Conservation (phyloP, 2,113 vertebrate species). For the Entosphenus tridentatus region DNA sequence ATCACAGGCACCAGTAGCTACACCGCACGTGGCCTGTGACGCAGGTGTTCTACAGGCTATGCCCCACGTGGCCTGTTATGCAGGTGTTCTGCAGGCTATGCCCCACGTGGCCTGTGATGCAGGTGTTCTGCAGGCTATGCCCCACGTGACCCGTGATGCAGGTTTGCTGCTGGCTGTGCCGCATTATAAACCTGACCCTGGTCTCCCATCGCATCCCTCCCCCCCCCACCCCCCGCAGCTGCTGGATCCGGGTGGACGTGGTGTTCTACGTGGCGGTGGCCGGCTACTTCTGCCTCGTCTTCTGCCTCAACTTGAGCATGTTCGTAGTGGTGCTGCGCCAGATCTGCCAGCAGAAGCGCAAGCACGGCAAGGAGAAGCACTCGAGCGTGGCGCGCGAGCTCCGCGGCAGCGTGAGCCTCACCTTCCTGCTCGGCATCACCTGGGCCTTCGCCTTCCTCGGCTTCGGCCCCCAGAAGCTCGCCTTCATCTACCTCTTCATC, state of each 20-base stretch:
- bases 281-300: slow-evolving; percentile 32
- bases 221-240: slow-evolving; percentile 25
- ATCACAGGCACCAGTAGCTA: too few species aligned
- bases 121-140: too few species aligned
- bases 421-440: slow-evolving; percentile 49
- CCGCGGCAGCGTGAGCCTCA: slow-evolving; percentile 37
- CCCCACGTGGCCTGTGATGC: too few species aligned
- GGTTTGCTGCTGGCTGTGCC: too few species aligned
- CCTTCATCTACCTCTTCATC: slow-evolving; percentile 45
- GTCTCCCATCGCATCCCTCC: neutral
- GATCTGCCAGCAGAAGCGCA: slow-evolving; percentile 27
- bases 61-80: too few species aligned
- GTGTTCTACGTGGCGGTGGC: slow-evolving; percentile 40
- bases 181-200: too few species aligned
- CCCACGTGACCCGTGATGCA: too few species aligned
- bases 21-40: too few species aligned
- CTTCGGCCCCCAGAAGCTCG: slow-evolving; percentile 27
- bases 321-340: slow-evolving; percentile 46
- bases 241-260: slow-evolving; percentile 37
- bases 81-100: too few species aligned
- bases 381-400: slow-evolving; percentile 26
- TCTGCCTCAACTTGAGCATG: slow-evolving; percentile 36
- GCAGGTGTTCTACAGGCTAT: too few species aligned
- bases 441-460: slow-evolving; percentile 49
- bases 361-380: slow-evolving; percentile 15